Conservation (phyloP, 2,797 vertebrate species). For the Scarus forsteni region DNA sequence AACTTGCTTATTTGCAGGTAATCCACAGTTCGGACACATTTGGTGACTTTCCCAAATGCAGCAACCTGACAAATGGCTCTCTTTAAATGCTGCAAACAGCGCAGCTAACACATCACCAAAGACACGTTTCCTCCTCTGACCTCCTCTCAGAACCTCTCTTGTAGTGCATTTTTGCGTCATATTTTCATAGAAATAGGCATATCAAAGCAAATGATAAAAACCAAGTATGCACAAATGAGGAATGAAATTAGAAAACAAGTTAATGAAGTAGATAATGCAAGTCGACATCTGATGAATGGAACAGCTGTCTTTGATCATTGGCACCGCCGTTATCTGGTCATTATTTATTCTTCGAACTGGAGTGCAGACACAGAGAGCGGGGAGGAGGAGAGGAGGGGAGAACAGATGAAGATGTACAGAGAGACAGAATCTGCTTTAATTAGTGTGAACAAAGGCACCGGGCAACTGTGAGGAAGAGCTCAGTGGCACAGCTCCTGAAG, state of each 20-base stretch:
- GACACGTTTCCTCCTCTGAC: constrained; percentile 44
- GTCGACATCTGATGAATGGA: constrained; percentile 86
- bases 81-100: constrained; percentile 52
- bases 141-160: constrained; percentile 71
- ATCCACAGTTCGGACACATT: constrained; percentile 16
- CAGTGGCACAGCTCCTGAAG: constrained; percentile 87
- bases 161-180: constrained; percentile 10
- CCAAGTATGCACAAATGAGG: constrained; percentile 72
- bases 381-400: constrained; percentile 75
- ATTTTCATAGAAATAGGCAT: constrained; percentile 45
- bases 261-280: constrained; percentile 84
- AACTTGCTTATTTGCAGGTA: neutral
- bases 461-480: constrained; percentile 93
- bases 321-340: constrained; percentile 80
- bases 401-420: constrained; percentile 94
- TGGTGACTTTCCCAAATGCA: constrained; percentile 6
- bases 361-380: constrained; percentile 77
- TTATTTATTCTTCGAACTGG: constrained; percentile 83
- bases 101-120: constrained; percentile 73
- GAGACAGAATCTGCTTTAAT: constrained; percentile 97
- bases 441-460: constrained; percentile 93
- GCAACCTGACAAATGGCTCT: constrained; percentile 2
- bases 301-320: constrained; percentile 83
- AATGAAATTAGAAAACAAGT: constrained; percentile 81
- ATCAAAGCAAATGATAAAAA: constrained; percentile 68